phyloP scores from a whole-genome alignment of 2,113 vertebrate species.

The Triplophysa dalaica region DNA sequence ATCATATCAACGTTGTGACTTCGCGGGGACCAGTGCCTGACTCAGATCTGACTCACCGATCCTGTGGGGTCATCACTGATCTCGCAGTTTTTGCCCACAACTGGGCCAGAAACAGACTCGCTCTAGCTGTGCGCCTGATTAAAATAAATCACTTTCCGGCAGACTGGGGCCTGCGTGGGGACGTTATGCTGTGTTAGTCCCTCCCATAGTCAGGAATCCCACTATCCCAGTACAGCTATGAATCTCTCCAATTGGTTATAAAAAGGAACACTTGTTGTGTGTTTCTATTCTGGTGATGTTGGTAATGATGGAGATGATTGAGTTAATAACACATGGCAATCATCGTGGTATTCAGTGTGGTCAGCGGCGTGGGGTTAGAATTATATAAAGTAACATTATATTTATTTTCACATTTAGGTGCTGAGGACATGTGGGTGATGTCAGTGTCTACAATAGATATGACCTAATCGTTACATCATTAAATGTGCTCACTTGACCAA shows the following conservation, averaged over 20 bases:
- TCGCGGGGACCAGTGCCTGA: slow-evolving; percentile 29
- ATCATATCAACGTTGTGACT: slow-evolving; percentile 39
- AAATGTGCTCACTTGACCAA: neutral
- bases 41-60: slow-evolving; percentile 46
- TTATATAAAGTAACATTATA: neutral
- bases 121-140: slow-evolving; percentile 7
- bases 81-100: neutral
- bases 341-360: slow-evolving; percentile 23
- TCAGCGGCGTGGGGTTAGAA: neutral
- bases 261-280: slow-evolving; percentile 15
- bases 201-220: neutral
- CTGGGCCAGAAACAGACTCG: neutral
- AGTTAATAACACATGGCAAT: slow-evolving; percentile 9
- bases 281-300: slow-evolving; percentile 19
- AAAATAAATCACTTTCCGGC: neutral
- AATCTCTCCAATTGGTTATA: slow-evolving; percentile 8
- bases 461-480: slow-evolving; percentile 28
- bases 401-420: slow-evolving; percentile 14
- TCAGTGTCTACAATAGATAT: neutral
- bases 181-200: neutral
- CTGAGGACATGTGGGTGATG: neutral
- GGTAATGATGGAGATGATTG: slow-evolving; percentile 24
- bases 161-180: neutral
- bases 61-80: slow-evolving; percentile 32
- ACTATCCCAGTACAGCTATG: neutral